Evolutionary conservation across 2,888 invertebrate species (phyloP).

Genomic region (Arctia plantaginis): DNA sequence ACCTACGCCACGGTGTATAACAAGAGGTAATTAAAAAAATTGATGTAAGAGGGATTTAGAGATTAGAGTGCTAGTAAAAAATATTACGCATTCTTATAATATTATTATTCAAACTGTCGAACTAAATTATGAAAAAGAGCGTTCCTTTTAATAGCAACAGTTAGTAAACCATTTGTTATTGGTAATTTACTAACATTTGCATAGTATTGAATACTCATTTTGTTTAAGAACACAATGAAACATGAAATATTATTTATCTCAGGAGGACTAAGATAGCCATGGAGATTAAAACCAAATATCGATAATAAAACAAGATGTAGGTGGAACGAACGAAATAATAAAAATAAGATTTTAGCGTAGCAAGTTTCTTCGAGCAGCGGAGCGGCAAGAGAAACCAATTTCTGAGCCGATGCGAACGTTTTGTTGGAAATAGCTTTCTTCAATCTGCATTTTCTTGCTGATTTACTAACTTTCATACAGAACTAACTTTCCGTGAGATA

Average conservation of each 20-base stretch:
- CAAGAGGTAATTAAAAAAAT: too few species aligned
- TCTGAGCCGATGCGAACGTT: constrained; percentile 84
- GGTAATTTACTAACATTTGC: neutral
- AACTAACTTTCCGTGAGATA: constrained; percentile 69
- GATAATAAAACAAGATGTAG: constrained; percentile 71
- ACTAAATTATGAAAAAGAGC: neutral
- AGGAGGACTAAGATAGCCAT: constrained; percentile 51
- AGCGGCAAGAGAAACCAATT: constrained; percentile 84
- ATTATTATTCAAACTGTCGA: neutral
- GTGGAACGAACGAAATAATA: constrained; percentile 79
- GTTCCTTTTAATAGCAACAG: neutral
- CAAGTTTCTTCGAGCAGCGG: constrained; percentile 80
- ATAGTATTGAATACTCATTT: neutral
- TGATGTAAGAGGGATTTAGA: neutral
- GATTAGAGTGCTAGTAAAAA: neutral
- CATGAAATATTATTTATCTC: constrained; percentile 38
- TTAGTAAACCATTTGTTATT: too few species aligned
- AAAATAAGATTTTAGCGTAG: constrained; percentile 81
- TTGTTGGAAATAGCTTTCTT: constrained; percentile 86
- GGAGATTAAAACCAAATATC: constrained; percentile 77
- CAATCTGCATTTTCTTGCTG: constrained; percentile 87
- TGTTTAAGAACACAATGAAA: neutral
- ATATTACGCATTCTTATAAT: neutral
- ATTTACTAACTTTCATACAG: constrained; percentile 85
- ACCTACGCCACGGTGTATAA: too few species aligned